Base-by-base conservation (phyloP, 2,888 invertebrate species). In the Hirtodrosophila cameraria region DNA sequence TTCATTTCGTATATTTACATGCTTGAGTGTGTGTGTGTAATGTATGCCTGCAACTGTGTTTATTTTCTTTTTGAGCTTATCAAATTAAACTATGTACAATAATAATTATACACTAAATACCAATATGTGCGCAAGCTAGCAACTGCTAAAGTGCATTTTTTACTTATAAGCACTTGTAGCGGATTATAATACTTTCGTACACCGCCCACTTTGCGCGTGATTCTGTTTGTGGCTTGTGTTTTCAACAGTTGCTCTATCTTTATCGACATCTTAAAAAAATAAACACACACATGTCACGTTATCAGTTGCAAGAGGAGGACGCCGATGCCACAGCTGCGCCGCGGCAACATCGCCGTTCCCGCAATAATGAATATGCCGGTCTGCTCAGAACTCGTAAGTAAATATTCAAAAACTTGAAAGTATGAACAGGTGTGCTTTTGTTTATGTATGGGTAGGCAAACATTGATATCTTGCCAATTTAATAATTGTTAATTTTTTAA, bases 341-440 rank as follows among this genome's bases (percentile, higher is more conserved):
- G 9, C 27, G 27, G 9, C 54, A 30, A 15, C 57, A 36, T 15
- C 63, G 58, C 1, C 64, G 59, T 9, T 58, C 65, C 50, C 86
- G 76, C 39, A 69, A 49, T 48, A 69, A 49, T 48, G 88, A 88
- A 33, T 61, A 52, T 39, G 27, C 85, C 43, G 86, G 76, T 30
- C 68, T 88, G 16, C 57, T 88, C 9, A 75, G 64, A 50, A 38
- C 64, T 31, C 59, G 88, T 88, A 59, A 88, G 88, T 86, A 74
- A 54, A 48, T 33, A 33, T 33, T 25, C 12, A 49, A n/a, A 23
- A 30, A 13, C 7, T 15, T 30, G 5, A 6, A 6, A 3, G 8
- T 8, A 8, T 1, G 27, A 27, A n/a, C 27, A 9, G 27, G 6
- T 1, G n/a, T n/a, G n/a, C n/a, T n/a, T n/a, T n/a, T n/a, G n/a